Percentiles rank a stretch among this genome's conserved stretches.
Conservation (phyloP, 2,888 invertebrate species). For the Ceraclea dissimilis region DNA sequence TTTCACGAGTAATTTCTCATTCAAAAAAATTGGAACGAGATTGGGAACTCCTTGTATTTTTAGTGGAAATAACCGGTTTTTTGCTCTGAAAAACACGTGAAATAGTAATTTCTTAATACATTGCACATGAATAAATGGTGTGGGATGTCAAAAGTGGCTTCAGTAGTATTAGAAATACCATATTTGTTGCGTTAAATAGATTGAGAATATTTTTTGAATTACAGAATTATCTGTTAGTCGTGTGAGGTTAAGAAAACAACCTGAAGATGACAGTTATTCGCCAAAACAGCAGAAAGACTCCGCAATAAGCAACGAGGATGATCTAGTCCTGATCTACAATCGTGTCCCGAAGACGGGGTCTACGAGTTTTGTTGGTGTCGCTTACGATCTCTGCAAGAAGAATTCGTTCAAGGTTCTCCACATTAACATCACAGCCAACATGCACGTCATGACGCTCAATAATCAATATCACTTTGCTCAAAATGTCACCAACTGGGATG, state of each 20-base stretch:
- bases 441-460: conserved; percentile 86
- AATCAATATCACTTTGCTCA: conserved; percentile 86
- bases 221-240: conserved; percentile 33
- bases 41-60: no score
- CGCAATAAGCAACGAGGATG: conserved; percentile 45
- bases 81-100: no score
- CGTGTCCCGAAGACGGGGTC: conserved; percentile 96
- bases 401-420: conserved; percentile 65
- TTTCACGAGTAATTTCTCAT: no score
- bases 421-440: conserved; percentile 92
- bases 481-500: conserved; percentile 85
- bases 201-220: conserved; percentile 26
- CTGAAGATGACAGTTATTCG: conserved; percentile 12
- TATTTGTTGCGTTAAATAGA: no score
- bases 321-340: conserved; percentile 84
- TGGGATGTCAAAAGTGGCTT: no score
- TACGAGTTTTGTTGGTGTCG: conserved; percentile 89
- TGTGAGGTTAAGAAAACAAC: conserved; percentile 30
- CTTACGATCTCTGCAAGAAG: conserved; percentile 78
- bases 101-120: no score
- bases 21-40: no score
- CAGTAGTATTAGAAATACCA: no score
- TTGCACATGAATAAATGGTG: no score
- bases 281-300: background rate
- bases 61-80: no score